Base-by-base conservation (phyloP, 2,888 invertebrate genomes). In the Parnassius mnemosyne region DNA sequence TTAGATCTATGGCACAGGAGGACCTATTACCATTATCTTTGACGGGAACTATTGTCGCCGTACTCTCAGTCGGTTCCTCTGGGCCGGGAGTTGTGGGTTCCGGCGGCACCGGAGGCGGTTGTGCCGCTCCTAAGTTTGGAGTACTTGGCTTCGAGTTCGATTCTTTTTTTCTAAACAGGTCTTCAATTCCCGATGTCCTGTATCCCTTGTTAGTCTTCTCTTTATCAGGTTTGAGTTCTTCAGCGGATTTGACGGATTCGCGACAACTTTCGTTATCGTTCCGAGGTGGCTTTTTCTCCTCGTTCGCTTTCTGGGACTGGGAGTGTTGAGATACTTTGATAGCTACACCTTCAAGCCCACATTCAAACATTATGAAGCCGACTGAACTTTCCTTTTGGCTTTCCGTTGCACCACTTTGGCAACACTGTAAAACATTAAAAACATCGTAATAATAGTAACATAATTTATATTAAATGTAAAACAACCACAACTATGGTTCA, bases 281-380 rank as follows among this genome's bases (percentile, higher is more conserved):
- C 55, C 81, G 77, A 7, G 71, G 63, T 10, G 76, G 79, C 70
- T 87, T 87, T 69, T 93, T 92, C 53, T 94, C 94, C 52, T 94
- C 94, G 66, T 94, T 94, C 0, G 94, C 93, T 76, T 96, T 95
- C 74, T 96, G 95, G 64, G 95, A 95, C 75, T 95, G 95, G 0
- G 96, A 95, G 71, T 95, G 94, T 72, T 96, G 95, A 44, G 87
- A 86, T 7, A 93, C 92, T 79, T 97, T 97, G 16, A 98, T 93
- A 10, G 95, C 94, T 13, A 98, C 95, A 1, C 97, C 97, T 87
- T 99, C 98, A 46, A 98, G 87, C 0, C 99, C 98, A 79, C 97
- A 97, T 85, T 99, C 99, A 78, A 98, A 98, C 98, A 99, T 98
- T 60, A 99, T 98, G 79, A 97, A 98, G 20, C 98, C 98, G 62